phyloP scores from a whole-genome alignment of 1,140 invertebrate species.

The Euglossa dilemma region DNA sequence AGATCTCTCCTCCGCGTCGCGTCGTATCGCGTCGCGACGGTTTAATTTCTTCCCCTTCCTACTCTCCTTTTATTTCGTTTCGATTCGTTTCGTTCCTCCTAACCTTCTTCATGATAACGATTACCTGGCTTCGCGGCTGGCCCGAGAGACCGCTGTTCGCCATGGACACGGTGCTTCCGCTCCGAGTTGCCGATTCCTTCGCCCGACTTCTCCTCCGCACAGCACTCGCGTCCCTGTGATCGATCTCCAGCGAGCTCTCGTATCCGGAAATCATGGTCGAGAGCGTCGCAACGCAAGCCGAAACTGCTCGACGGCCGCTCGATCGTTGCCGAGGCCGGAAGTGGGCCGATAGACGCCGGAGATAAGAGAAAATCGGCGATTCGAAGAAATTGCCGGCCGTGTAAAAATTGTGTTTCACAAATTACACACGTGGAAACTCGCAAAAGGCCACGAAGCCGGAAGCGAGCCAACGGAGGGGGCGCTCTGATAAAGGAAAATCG shows the following conservation, averaged over 20 bases:
- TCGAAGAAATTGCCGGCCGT: neutral
- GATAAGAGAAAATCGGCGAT: neutral
- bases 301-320: neutral
- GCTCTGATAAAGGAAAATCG: too few species aligned
- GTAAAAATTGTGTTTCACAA: too few species aligned
- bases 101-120: slow-evolving; percentile 53
- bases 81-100: slow-evolving; percentile 24
- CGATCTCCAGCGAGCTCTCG: slow-evolving; percentile 6
- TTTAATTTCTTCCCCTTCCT: too few species aligned
- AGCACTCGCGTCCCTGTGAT: neutral
- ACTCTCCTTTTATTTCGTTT: too few species aligned
- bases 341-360: neutral
- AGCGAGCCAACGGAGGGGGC: too few species aligned
- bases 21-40: too few species aligned
- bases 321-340: neutral
- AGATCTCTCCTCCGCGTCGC: too few species aligned
- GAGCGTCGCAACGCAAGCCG: neutral
- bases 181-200: neutral
- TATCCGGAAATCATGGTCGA: slow-evolving; percentile 18
- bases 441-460: too few species aligned
- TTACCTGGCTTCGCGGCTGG: slow-evolving; percentile 41
- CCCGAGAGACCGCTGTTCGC: slow-evolving; percentile 12
- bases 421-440: too few species aligned
- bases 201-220: neutral
- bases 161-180: neutral